Conservation (phyloP, 2,888 invertebrate species). For the Nomada ruficornis region DNA sequence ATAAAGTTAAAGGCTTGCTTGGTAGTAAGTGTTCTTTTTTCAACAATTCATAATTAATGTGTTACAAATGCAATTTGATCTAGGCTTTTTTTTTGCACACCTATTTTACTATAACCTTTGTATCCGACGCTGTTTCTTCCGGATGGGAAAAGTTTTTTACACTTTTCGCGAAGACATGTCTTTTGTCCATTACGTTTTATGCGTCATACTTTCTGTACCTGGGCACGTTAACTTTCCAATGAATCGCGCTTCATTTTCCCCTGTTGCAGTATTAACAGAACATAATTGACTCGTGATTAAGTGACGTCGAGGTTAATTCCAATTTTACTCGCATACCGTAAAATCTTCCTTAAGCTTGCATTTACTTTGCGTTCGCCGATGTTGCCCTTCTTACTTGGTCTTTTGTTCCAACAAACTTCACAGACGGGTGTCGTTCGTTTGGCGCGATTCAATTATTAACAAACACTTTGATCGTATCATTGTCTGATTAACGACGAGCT, state of each 20-base stretch:
- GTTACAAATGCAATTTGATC: too few relatives aligned
- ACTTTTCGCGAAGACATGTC: neutral
- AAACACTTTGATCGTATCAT: neutral
- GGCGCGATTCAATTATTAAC: neutral
- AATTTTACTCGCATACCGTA: conserved; percentile 29
- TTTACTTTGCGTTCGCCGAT: neutral
- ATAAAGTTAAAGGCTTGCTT: too few relatives aligned
- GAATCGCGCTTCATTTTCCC: conserved; percentile 36
- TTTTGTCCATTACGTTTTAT: neutral
- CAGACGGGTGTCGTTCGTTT: neutral
- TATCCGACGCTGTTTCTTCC: too few relatives aligned
- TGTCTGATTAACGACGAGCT: neutral
- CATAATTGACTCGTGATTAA: conserved; percentile 41
- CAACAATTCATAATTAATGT: too few relatives aligned
- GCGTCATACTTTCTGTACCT: conserved; percentile 1
- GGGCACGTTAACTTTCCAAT: conserved; percentile 31
- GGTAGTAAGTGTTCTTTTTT: too few relatives aligned
- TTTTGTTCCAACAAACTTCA: conserved; percentile 6
- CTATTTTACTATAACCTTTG: too few relatives aligned
- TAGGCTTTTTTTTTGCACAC: too few relatives aligned
- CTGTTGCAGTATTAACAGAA: conserved; percentile 34
- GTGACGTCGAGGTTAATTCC: conserved; percentile 43
- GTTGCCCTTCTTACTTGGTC: conserved; percentile 29
- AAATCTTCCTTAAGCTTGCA: conserved; percentile 29
- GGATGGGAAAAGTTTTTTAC: neutral